A percentile compares a stretch with the other conserved stretches of the same genome.
These are phyloP conservation scores for Xanthorhoe spadicearia DNA, from an alignment of 2,888 invertebrate species.

Conservation along the genomic window DNA sequence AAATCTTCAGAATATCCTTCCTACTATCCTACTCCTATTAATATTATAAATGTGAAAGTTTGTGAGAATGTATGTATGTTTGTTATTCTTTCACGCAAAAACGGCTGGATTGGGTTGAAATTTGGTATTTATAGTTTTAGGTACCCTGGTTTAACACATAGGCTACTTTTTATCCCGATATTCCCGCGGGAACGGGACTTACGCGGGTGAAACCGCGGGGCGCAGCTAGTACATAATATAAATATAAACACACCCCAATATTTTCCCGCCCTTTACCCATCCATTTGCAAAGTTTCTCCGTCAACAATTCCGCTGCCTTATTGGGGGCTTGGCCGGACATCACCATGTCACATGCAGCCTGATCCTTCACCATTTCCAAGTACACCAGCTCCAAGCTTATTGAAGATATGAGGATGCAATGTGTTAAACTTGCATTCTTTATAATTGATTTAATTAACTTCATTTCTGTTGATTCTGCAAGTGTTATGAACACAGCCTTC, in stretches of 20 bases:
- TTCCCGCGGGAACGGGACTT: too few species aligned
- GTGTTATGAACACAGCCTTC: constrained; percentile 84
- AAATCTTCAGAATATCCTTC: too few species aligned
- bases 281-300: constrained; percentile 74
- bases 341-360: constrained; percentile 68
- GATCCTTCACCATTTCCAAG: constrained; percentile 71
- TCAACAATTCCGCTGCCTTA: constrained; percentile 69
- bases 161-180: too few species aligned
- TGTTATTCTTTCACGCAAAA: too few species aligned
- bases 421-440: constrained; percentile 84
- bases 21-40: too few species aligned
- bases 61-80: too few species aligned
- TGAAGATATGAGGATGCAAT: constrained; percentile 85
- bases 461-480: constrained; percentile 81
- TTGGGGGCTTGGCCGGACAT: constrained; percentile 61
- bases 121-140: too few species aligned
- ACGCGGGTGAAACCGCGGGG: too few species aligned
- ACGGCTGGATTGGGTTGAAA: too few species aligned
- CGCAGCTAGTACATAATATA: not conserved
- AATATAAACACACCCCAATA: constrained; percentile 8
- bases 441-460: constrained; percentile 86
- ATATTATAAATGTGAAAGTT: too few species aligned
- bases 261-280: constrained; percentile 74
- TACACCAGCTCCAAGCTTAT: constrained; percentile 83
- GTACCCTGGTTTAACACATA: too few species aligned